These are phyloP conservation scores for Monomorium pharaonis DNA, from an alignment of 1,140 invertebrate species.

Conservation along the genomic window DNA sequence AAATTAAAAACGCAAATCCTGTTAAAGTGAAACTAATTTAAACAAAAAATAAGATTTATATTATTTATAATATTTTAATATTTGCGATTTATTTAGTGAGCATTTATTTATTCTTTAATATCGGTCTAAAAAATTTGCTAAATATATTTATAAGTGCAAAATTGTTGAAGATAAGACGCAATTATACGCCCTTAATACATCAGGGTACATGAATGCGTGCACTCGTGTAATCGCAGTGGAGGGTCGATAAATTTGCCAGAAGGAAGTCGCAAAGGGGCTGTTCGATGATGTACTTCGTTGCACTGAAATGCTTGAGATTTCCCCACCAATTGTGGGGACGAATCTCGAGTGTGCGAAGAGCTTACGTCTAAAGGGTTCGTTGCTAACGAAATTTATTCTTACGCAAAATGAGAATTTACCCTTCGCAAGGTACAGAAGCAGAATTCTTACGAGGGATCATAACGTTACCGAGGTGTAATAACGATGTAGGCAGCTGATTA, in stretches of 20 bases:
- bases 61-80: no score
- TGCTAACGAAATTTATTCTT: constrained; percentile 67
- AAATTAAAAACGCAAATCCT: background rate
- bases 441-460: constrained; percentile 54
- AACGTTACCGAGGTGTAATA: constrained; percentile 66
- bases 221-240: constrained; percentile 48
- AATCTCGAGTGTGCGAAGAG: constrained; percentile 38
- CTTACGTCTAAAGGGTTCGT: constrained; percentile 60
- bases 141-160: background rate
- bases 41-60: background rate
- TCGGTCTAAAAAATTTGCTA: background rate
- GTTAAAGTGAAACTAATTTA: background rate
- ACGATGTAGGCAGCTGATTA: constrained; percentile 59
- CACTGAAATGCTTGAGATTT: constrained; percentile 64
- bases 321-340: constrained; percentile 49
- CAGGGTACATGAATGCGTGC: constrained; percentile 3
- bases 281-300: constrained; percentile 30
- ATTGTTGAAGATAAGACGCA: background rate
- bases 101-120: background rate
- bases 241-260: constrained; percentile 65
- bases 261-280: constrained; percentile 33
- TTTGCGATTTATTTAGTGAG: background rate
- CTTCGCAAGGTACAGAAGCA: background rate
- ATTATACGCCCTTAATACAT: background rate
- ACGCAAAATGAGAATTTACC: background rate